Evolutionary conservation across 2,797 vertebrate species (phyloP), one percentile per base, ranked within the genome.

Genomic region (Protosalanx chinensis): DNA sequence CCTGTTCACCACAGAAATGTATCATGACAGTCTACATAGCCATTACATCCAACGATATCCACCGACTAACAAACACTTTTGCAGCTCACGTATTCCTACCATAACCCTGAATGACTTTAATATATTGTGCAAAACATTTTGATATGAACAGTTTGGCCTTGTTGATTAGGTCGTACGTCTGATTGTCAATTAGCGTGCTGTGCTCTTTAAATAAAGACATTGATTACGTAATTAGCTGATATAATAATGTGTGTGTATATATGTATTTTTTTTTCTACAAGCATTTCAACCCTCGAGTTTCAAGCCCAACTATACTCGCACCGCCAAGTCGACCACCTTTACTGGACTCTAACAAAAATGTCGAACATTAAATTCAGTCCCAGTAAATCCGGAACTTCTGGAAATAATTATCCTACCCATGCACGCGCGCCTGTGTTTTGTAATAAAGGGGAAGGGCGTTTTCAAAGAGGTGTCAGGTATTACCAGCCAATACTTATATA

Each of bases 351-450:
- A 79, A 76, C 76, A 79, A 56, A 32, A 46, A 37, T 49, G 29
- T 23, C 20, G 32, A 35, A 41, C 20, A 35, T 51, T 56, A 58
- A 51, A 12, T 15, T 33, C 81, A 67, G 73, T 69, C 78, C 63
- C 64, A 6, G 29, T 15, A 77, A 70, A 68, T 77, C 79, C 74
- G 72, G 73, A 83, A 85, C 83, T 87, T 90, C 86, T 91, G 89
- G 88, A 88, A 90, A 89, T 87, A 79, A 89, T 91, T 89, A 90
- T 77, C 73, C 71, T 29, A 46, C 41, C 41, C 12, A 46, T 60
- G 72, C 84, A 81, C 74, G 37, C 68, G 61, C 80, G 77, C 77
- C 69, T 35, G 37, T 13, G 70, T 83, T 83, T 74, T 49, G 72
- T 76, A 68, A 77, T 61, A 81, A 74, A 76, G 72, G 72, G 68